phyloP scores from a whole-genome alignment of 2,888 invertebrate genomes.

The Ectropis crepuscularia region DNA sequence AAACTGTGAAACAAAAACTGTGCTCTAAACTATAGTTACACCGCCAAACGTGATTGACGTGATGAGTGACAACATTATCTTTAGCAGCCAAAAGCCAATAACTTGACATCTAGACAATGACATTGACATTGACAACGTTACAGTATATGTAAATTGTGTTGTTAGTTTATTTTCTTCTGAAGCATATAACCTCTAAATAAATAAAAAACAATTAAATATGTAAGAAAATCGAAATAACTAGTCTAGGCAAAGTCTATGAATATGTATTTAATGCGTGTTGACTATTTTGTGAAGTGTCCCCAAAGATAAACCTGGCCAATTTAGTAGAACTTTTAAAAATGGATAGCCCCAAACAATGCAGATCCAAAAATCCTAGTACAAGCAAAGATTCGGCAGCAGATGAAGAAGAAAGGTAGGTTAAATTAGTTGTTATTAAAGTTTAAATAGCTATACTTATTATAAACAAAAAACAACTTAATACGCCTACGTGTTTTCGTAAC shows the following conservation, averaged over 20 bases:
- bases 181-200: conserved; percentile 40
- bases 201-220: conserved; percentile 9
- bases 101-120: no score
- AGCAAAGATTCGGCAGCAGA: conserved; percentile 62
- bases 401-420: conserved; percentile 72
- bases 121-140: conserved; percentile 21
- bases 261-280: conserved; percentile 4
- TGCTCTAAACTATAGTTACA: no score
- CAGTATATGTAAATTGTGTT: neutral
- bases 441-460: neutral
- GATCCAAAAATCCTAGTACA: conserved; percentile 56
- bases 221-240: neutral
- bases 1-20: no score
- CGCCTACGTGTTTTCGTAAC: neutral
- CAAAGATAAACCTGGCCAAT: neutral
- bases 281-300: neutral
- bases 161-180: conserved; percentile 27
- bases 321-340: conserved; percentile 54
- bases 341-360: conserved; percentile 57
- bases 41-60: neutral
- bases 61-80: neutral
- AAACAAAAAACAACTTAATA: neutral
- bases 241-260: neutral
- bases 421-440: neutral
- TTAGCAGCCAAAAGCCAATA: neutral